Conservation (phyloP, 2,113 vertebrate species). For the Pontoporia blainvillei region DNA sequence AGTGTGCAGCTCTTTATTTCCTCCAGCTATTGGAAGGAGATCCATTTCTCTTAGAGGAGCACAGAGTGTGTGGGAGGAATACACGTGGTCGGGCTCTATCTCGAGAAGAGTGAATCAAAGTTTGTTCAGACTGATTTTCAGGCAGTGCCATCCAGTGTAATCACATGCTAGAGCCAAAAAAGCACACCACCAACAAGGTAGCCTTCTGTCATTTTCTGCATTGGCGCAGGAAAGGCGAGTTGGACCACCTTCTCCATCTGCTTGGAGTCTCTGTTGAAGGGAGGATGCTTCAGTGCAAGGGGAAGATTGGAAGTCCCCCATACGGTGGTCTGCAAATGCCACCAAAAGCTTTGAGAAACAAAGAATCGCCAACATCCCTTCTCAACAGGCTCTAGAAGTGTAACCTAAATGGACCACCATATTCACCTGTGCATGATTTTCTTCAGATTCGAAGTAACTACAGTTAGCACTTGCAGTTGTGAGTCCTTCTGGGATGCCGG, state of each 20-base stretch:
- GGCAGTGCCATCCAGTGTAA: constrained; percentile 17
- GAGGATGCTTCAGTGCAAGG: neutral
- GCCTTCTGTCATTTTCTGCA: constrained; percentile 59
- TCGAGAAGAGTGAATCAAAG: neutral
- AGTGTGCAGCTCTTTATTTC: accelerated
- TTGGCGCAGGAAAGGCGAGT: neutral
- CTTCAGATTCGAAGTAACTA: accelerated
- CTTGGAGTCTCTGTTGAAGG: neutral
- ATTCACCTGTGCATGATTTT: neutral
- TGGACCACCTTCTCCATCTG: constrained; percentile 60
- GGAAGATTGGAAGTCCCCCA: neutral
- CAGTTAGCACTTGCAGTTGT: accelerated
- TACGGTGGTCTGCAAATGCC: neutral
- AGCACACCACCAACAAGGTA: neutral
- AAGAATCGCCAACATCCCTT: accelerated
- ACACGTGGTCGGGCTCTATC: neutral
- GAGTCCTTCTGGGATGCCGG: neutral
- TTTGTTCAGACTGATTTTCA: constrained; percentile 54
- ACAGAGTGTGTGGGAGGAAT: neutral
- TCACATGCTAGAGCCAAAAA: neutral
- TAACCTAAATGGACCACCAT: accelerated
- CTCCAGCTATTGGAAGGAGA: neutral
- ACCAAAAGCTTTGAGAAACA: neutral
- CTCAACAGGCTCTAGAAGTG: neutral
- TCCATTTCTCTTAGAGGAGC: neutral